Percentiles rank a stretch among this genome's conserved stretches.
These are phyloP conservation scores for Diceros bicornis DNA, from an alignment of 2,797 vertebrate genomes.

Conservation along the genomic window DNA sequence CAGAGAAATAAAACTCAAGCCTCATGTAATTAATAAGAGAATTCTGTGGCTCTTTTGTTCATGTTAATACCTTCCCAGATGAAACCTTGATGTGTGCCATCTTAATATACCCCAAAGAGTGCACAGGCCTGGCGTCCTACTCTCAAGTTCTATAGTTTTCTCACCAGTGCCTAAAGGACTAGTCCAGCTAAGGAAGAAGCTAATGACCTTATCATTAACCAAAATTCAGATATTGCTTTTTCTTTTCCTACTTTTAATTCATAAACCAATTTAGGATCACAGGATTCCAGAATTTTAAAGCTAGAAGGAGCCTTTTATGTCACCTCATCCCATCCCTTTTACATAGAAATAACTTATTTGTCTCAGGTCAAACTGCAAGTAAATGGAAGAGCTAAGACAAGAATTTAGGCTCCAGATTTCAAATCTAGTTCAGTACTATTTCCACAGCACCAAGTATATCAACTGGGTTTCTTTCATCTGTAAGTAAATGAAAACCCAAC, in stretches of 20 bases:
- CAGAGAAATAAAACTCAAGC: not conserved
- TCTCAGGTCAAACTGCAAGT: not conserved
- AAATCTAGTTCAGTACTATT: not conserved
- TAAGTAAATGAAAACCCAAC: constrained; percentile 9
- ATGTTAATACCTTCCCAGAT: not conserved
- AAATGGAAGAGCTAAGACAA: constrained; percentile 20
- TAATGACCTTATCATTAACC: not conserved
- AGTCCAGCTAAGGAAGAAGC: not conserved
- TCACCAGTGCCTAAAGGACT: not conserved
- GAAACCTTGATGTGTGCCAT: not conserved
- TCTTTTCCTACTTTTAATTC: not conserved
- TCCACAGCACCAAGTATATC: not conserved
- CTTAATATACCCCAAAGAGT: not conserved
- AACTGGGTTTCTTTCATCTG: not conserved
- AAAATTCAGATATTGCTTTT: not conserved
- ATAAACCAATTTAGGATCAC: not conserved
- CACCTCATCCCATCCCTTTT: not conserved
- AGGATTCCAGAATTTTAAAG: not conserved
- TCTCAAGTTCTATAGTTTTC: not conserved
- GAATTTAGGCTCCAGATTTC: not conserved
- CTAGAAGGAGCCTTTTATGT: not conserved
- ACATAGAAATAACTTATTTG: not conserved
- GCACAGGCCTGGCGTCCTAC: no score
- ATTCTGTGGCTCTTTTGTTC: not conserved
- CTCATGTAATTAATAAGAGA: not conserved